A percentile compares a stretch with the other conserved stretches of the same genome.
These are phyloP conservation scores for Drosophila cognata DNA, from an alignment of 2,888 invertebrate species.

Conservation along the genomic window DNA sequence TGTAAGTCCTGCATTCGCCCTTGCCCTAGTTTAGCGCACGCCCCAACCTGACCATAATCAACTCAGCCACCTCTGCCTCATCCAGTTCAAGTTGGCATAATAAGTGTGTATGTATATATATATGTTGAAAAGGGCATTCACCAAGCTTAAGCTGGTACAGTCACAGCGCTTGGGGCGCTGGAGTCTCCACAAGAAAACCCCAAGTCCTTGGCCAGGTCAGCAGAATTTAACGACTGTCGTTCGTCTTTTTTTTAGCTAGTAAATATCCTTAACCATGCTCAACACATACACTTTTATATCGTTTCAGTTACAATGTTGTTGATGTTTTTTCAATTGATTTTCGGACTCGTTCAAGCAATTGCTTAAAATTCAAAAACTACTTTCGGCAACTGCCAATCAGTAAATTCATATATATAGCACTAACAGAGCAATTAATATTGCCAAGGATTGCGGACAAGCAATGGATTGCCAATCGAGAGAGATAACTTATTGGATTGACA, in stretches of 20 bases:
- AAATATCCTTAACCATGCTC: not conserved
- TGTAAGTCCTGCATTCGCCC: constrained; percentile 32
- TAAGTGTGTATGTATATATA: constrained; percentile 29
- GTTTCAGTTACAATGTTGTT: not conserved
- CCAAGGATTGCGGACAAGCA: not conserved
- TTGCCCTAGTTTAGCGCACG: constrained; percentile 2
- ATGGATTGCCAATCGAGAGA: not conserved
- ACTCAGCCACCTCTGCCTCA: not conserved
- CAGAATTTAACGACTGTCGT: constrained; percentile 16
- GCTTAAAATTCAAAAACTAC: not conserved
- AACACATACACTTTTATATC: not conserved
- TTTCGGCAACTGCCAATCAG: not conserved
- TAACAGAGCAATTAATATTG: not conserved
- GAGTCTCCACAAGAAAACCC: not conserved
- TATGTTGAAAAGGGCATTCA: constrained; percentile 25
- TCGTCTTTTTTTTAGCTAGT: not conserved
- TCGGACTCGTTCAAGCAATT: not conserved
- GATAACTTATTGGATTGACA: not conserved
- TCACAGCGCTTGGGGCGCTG: not conserved
- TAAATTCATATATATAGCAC: not conserved
- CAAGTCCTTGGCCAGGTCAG: constrained; percentile 28
- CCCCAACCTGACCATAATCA: constrained; percentile 1
- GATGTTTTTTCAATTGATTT: not conserved
- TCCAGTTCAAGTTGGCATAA: constrained; percentile 9
- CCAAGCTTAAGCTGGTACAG: constrained; percentile 11